Conservation (phyloP, 2,888 invertebrate species). For the Euplagia quadripunctaria region DNA sequence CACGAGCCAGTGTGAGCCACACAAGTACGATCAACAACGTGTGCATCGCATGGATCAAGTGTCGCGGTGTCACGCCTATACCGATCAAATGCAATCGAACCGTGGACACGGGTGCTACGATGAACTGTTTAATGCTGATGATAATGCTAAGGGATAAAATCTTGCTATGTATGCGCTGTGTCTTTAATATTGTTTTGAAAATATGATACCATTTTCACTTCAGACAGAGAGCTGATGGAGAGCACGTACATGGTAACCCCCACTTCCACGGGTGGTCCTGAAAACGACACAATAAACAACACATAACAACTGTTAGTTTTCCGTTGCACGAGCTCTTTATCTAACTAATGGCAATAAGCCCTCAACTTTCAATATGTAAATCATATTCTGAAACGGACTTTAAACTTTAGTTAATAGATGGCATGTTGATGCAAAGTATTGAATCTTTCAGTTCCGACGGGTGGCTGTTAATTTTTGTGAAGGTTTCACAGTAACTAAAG, state of each 20-base stretch:
- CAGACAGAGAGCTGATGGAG: slow-evolving; percentile 94
- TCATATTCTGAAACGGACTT: slow-evolving; percentile 6
- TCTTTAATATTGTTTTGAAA: slow-evolving; percentile 79
- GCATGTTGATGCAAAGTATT: not conserved
- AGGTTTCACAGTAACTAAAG: too few species aligned
- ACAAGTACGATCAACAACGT: slow-evolving; percentile 28
- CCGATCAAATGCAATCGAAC: slow-evolving; percentile 72
- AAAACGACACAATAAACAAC: slow-evolving; percentile 77
- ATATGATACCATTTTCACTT: slow-evolving; percentile 91
- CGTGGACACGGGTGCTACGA: slow-evolving; percentile 86
- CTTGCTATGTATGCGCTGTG: slow-evolving; percentile 84
- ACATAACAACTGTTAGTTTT: slow-evolving; percentile 56
- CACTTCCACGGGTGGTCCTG: slow-evolving; percentile 88
- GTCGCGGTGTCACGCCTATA: slow-evolving; percentile 65
- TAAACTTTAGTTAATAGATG: slow-evolving; percentile 17
- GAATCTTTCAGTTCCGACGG: not conserved
- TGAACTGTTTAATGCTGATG: slow-evolving; percentile 85
- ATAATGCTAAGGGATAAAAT: slow-evolving; percentile 79
- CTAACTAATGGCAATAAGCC: slow-evolving; percentile 33
- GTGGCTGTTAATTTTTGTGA: not conserved
- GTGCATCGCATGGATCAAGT: slow-evolving; percentile 46
- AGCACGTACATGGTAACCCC: slow-evolving; percentile 95
- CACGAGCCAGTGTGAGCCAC: slow-evolving; percentile 28
- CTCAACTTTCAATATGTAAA: slow-evolving; percentile 21
- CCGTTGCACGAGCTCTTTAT: slow-evolving; percentile 29